Percentiles rank a stretch among this genome's conserved stretches.
Evolutionary conservation across 2,113 vertebrate genomes (phyloP).

Genomic region (Neogobius melanostomus): DNA sequence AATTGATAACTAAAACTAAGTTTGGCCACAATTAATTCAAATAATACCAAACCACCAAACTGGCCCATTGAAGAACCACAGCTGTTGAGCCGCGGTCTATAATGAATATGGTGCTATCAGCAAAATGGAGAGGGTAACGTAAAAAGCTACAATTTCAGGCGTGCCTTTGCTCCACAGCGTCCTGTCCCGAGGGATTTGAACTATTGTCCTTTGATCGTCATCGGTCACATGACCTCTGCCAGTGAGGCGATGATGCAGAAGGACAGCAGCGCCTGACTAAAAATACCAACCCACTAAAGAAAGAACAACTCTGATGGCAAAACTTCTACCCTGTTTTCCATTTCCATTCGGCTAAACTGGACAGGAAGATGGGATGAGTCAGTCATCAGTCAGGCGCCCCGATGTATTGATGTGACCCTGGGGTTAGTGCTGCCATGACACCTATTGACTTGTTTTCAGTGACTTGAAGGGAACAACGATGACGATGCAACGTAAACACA

Average conservation of each 20-base stretch:
- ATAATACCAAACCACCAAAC: too few relatives aligned
- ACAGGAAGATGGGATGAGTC: neutral
- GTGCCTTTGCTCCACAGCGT: conserved; percentile 20
- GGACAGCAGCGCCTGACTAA: neutral
- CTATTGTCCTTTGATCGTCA: neutral
- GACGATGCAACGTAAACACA: too few relatives aligned
- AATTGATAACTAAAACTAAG: too few relatives aligned
- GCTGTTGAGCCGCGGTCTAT: too few relatives aligned
- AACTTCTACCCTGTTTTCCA: neutral
- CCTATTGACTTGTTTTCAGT: neutral
- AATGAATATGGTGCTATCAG: too few relatives aligned
- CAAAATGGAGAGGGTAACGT: neutral
- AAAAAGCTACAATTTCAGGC: neutral
- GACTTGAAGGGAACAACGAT: too few relatives aligned
- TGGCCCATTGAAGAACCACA: neutral
- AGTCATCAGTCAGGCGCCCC: conserved; percentile 2
- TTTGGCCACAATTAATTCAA: too few relatives aligned
- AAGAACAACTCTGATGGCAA: neutral
- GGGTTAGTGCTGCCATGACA: neutral
- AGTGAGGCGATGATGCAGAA: conserved; percentile 6
- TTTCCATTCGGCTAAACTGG: conserved; percentile 8
- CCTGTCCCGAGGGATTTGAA: conserved; percentile 21
- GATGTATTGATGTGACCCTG: conserved; percentile 14
- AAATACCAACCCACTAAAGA: conserved; percentile 18
- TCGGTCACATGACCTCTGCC: neutral